Evolutionary conservation across 1,140 invertebrate species (phyloP).

Genomic region (Aporrectodea caliginosa): DNA sequence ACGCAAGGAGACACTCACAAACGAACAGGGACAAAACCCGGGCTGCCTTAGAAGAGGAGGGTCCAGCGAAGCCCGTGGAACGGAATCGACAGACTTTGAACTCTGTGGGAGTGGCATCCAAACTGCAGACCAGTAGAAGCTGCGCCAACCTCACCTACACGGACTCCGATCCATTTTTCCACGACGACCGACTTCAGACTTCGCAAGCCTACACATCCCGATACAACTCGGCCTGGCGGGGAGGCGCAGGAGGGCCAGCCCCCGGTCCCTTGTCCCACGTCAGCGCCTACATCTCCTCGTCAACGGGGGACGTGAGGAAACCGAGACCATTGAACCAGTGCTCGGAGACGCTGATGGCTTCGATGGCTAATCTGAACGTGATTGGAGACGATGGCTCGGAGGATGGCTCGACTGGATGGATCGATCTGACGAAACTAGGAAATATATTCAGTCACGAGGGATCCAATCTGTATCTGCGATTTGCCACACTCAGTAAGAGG

Average conservation of each 20-base stretch:
- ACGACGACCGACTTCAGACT: too few species aligned
- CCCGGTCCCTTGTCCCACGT: too few species aligned
- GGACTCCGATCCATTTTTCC: too few species aligned
- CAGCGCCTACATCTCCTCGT: too few species aligned
- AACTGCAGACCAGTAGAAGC: background rate
- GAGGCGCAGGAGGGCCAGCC: too few species aligned
- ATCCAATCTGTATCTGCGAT: conserved; percentile 27
- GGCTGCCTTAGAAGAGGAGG: background rate
- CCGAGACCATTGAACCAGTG: background rate
- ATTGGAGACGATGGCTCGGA: background rate
- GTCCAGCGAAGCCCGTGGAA: too few species aligned
- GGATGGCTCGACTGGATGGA: background rate
- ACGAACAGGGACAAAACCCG: background rate
- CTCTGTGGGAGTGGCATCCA: background rate
- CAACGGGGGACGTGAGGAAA: background rate
- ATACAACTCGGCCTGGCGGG: too few species aligned
- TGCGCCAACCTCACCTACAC: background rate
- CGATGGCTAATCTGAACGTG: background rate
- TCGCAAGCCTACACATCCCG: too few species aligned
- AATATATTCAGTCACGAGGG: conserved; percentile 26
- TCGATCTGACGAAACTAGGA: conserved; percentile 17
- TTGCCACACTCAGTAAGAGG: conserved; percentile 29
- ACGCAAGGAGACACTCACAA: background rate
- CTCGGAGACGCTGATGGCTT: background rate
- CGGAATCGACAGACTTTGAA: too few species aligned